Conservation (phyloP, 2,113 vertebrate species). For the Puntigrus tetrazona region DNA sequence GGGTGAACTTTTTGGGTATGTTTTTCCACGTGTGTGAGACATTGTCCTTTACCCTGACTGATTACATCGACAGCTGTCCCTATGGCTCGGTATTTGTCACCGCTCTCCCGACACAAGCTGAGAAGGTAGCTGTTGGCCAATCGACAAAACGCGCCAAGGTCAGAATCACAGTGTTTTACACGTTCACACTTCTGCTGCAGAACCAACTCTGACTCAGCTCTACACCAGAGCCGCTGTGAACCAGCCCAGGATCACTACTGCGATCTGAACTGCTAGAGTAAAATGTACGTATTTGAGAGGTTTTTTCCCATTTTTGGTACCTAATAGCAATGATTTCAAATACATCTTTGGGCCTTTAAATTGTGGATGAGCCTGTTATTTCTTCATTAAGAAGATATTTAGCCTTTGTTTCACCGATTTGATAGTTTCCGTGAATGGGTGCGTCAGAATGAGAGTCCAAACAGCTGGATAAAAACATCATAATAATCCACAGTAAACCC, state of each 20-base stretch:
- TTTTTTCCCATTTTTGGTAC: background rate
- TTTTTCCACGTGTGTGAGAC: constrained; percentile 3
- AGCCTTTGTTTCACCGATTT: background rate
- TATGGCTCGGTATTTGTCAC: constrained; percentile 95
- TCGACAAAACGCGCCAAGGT: background rate
- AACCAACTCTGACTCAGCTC: constrained; percentile 96
- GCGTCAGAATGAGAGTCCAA: background rate
- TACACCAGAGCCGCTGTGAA: constrained; percentile 97
- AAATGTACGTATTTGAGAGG: constrained; percentile 46
- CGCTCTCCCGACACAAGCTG: constrained; percentile 95
- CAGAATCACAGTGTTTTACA: background rate
- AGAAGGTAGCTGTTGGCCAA: constrained; percentile 82
- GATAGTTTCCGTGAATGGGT: background rate
- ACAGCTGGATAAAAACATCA: background rate
- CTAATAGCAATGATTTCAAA: background rate
- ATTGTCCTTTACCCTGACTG: constrained; percentile 78
- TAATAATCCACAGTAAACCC: background rate
- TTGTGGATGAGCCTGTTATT: background rate
- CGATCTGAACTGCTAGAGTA: constrained; percentile 91
- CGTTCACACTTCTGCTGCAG: constrained; percentile 67
- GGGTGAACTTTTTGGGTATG: too few species aligned
- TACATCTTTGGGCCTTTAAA: background rate
- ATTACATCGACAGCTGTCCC: constrained; percentile 95
- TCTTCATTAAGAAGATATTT: background rate
- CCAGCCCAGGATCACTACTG: constrained; percentile 86